Percentiles rank a stretch among this genome's conserved stretches.
Evolutionary conservation across 1,140 invertebrate genomes (phyloP).

Genomic region (Diprion similis): DNA sequence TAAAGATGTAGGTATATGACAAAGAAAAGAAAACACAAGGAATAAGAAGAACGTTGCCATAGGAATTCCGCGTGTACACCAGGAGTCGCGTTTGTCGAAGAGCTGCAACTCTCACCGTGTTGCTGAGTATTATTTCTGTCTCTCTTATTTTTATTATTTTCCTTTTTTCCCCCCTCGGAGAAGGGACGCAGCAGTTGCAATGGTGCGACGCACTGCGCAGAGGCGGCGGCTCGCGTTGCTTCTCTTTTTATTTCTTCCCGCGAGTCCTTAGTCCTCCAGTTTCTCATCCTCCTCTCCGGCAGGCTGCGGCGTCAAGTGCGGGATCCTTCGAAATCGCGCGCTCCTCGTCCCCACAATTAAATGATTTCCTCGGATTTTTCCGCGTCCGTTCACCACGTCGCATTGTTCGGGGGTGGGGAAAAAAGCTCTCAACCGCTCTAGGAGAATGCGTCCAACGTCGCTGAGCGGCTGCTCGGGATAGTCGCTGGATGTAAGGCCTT

Average conservation of each 20-base stretch:
- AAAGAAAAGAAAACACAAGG: neutral
- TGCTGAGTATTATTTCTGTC: neutral
- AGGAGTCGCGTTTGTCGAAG: no score
- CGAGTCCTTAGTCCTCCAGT: no score
- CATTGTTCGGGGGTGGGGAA: neutral
- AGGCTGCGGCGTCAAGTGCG: no score
- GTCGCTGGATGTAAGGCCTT: constrained; percentile 15
- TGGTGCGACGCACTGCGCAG: no score
- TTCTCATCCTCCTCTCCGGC: no score
- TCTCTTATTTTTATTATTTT: neutral
- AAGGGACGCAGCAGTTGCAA: neutral
- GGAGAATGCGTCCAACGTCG: neutral
- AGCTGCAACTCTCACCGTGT: neutral
- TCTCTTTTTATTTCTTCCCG: no score
- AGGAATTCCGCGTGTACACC: neutral
- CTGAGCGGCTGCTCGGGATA: neutral
- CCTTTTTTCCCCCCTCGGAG: neutral
- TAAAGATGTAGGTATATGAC: neutral
- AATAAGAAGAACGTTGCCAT: neutral
- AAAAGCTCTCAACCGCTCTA: neutral
- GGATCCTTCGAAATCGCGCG: neutral
- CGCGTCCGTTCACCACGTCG: neutral
- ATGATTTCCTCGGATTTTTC: neutral
- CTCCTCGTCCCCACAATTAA: neutral
- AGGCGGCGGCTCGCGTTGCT: no score